Base-by-base conservation (phyloP, 2,888 invertebrate species). In the Bursaphelenchus okinawaensis region DNA sequence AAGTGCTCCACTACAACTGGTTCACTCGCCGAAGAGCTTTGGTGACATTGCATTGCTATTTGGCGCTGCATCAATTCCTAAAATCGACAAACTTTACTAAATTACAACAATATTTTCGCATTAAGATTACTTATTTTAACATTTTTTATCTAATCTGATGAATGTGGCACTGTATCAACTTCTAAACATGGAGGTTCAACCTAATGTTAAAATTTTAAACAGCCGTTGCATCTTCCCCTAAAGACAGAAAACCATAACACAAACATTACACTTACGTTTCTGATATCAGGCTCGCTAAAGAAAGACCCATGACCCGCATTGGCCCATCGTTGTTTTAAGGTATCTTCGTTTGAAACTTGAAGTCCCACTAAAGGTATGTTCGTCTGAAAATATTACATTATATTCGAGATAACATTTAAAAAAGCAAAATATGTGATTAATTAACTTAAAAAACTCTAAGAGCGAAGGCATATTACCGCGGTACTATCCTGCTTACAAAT, bases 311-410 rank as follows among this genome's bases (percentile, higher is more conserved):
- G 23, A 24, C 22, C 29, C 8, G 56, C 23, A 24, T 26, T 23
- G 20, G 56, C 56, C 56, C 56, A 56, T 56, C 56, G 56, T 27
- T 56, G 56, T 24, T 56, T 56, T 27, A 59, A 24, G 20, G 60
- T 59, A 24, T 59, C 60, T 6, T 59, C 60, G 24, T 59, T 59
- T 16, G 24, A 23, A 1, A 59, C 51, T 6, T 59, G 60, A 8
- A 59, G 28, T 12, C 52, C 60, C 4, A 59, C 19, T 12, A 59
- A 27, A 20, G 60, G 60, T 22, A 59, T 59, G 28, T 59, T 59
- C 3, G 31, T 31, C 60, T 59, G 24, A 24, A 59, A 29, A 59
- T 29, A 3, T 23, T 20, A 3, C n/a, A 23, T 4, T 40, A 40
- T 6, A 12, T 16, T 4, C 12, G n/a, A n/a, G n/a, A n/a, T n/a